Conservation (phyloP, 2,888 invertebrate genomes). For the Drosophila imparisetae region DNA sequence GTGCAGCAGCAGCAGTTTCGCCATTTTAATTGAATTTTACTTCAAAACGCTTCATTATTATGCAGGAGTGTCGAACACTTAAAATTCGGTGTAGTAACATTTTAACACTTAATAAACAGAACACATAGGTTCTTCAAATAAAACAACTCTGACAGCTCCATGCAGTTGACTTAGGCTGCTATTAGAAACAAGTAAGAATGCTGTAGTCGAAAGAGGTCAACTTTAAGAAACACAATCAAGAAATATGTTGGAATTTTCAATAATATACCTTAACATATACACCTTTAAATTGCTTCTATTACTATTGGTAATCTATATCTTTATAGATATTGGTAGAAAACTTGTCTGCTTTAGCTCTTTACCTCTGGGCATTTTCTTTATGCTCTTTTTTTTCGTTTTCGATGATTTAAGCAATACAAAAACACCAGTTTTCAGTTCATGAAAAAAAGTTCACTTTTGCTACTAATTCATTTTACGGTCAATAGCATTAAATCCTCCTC, state of each 20-base stretch:
- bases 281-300: background rate
- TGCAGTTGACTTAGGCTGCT: background rate
- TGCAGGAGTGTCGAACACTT: constrained; percentile 36
- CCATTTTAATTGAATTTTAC: constrained; percentile 60
- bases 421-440: background rate
- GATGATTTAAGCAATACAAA: background rate
- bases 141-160: background rate
- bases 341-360: background rate
- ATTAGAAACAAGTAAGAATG: background rate
- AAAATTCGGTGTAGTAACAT: background rate
- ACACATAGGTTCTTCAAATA: background rate
- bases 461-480: constrained; percentile 5
- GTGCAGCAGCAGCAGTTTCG: constrained; percentile 26
- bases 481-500: constrained; percentile 21
- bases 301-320: background rate
- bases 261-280: background rate
- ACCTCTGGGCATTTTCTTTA: background rate
- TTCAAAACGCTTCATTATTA: constrained; percentile 47
- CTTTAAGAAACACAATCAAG: background rate
- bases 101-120: background rate
- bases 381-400: background rate
- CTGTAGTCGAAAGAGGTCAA: background rate
- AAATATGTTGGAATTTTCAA: background rate
- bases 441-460: constrained; percentile 1
- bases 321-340: background rate